Evolutionary conservation across 2,888 invertebrate genomes (phyloP).

Genomic region (Drosophila paramelanica): DNA sequence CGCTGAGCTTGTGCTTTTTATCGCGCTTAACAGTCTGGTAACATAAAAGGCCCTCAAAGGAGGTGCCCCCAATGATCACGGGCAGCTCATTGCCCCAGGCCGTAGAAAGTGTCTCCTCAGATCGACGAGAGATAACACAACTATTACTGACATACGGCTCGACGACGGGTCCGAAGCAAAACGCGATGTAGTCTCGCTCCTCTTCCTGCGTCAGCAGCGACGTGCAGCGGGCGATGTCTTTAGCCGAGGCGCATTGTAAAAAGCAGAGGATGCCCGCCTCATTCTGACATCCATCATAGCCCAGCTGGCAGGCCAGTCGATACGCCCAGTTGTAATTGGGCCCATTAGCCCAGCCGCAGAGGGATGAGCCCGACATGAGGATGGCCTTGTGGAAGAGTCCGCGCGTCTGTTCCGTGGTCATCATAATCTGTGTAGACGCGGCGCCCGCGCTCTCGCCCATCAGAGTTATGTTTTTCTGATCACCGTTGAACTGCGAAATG

Average conservation of each 20-base stretch:
- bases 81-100: slow-evolving; percentile 83
- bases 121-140: slow-evolving; percentile 72
- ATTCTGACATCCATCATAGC: slow-evolving; percentile 79
- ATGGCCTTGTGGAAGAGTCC: slow-evolving; percentile 83
- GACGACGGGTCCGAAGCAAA: slow-evolving; percentile 78
- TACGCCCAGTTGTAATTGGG: slow-evolving; percentile 72
- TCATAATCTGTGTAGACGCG: slow-evolving; percentile 84
- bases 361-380: slow-evolving; percentile 80
- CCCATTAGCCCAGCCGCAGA: slow-evolving; percentile 78
- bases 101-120: slow-evolving; percentile 63
- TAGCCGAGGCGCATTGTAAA: slow-evolving; percentile 56
- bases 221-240: slow-evolving; percentile 51
- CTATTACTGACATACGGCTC: slow-evolving; percentile 78
- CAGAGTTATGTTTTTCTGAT: slow-evolving; percentile 85
- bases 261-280: slow-evolving; percentile 80
- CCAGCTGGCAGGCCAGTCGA: slow-evolving; percentile 80
- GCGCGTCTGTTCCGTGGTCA: slow-evolving; percentile 85
- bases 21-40: slow-evolving; percentile 61
- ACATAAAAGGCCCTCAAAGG: slow-evolving; percentile 82
- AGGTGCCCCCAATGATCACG: slow-evolving; percentile 81
- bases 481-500: slow-evolving; percentile 85
- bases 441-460: slow-evolving; percentile 86
- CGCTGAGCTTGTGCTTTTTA: slow-evolving; percentile 44
- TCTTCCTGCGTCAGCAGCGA: slow-evolving; percentile 71
- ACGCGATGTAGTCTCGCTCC: slow-evolving; percentile 59